These are phyloP conservation scores for Mormoops blainvillei DNA, from an alignment of 2,113 vertebrate genomes.

Conservation along the genomic window DNA sequence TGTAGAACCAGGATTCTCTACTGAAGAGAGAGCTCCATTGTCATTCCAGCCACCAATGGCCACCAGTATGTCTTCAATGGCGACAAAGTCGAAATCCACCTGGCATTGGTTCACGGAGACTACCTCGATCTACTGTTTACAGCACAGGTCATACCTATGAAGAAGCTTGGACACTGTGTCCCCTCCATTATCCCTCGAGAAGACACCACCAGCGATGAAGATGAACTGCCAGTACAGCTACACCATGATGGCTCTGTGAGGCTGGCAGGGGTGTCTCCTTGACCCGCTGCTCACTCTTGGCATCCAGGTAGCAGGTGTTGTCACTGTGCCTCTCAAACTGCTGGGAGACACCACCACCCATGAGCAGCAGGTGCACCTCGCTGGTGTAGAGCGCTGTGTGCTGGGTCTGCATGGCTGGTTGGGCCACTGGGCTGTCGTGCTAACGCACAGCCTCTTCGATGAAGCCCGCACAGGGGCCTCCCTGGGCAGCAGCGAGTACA, in stretches of 20 bases:
- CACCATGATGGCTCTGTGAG: slow-evolving; percentile 90
- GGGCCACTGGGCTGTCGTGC: slow-evolving; percentile 83
- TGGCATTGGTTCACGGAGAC: slow-evolving; percentile 92
- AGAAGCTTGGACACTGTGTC: slow-evolving; percentile 92
- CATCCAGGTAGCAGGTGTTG: slow-evolving; percentile 89
- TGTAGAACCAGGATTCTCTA: slow-evolving; percentile 91
- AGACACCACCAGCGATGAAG: slow-evolving; percentile 91
- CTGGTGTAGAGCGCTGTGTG: slow-evolving; percentile 83
- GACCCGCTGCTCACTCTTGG: slow-evolving; percentile 81
- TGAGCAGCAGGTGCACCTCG: slow-evolving; percentile 87
- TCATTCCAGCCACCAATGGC: slow-evolving; percentile 94
- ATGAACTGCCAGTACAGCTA: slow-evolving; percentile 93
- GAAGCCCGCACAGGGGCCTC: slow-evolving; percentile 86
- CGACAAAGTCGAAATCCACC: slow-evolving; percentile 93
- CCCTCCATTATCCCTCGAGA: slow-evolving; percentile 90
- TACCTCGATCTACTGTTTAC: slow-evolving; percentile 94
- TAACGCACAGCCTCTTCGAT: slow-evolving; percentile 90
- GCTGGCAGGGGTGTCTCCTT: slow-evolving; percentile 90
- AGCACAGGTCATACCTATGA: slow-evolving; percentile 94
- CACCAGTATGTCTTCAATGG: slow-evolving; percentile 87
- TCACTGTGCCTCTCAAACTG: slow-evolving; percentile 91
- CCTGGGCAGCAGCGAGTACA: slow-evolving; percentile 86
- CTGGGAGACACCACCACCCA: slow-evolving; percentile 92
- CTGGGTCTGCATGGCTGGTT: slow-evolving; percentile 88
- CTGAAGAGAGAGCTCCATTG: slow-evolving; percentile 88